Evolutionary conservation across 2,113 vertebrate species (phyloP).

Genomic region (Bos indicus): DNA sequence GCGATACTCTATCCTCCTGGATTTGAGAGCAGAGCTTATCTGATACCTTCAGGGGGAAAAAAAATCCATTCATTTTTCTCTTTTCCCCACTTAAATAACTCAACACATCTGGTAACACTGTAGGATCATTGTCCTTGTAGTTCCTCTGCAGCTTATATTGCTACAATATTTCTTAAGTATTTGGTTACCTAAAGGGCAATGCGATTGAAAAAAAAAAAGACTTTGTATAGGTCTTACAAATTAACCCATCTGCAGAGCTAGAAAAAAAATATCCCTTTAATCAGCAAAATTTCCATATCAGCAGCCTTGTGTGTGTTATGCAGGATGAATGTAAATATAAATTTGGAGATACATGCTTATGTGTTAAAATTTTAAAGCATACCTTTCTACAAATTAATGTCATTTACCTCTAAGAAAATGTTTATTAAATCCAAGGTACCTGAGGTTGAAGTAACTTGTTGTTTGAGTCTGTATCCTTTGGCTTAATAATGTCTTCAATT

Average conservation of each 20-base stretch:
- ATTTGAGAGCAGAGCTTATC: constrained; percentile 97
- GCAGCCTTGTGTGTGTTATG: constrained; percentile 49
- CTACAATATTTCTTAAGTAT: constrained; percentile 94
- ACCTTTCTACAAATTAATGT: constrained; percentile 50
- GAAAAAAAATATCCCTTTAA: constrained; percentile 74
- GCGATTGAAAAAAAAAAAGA: constrained; percentile 72
- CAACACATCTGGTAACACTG: constrained; percentile 99
- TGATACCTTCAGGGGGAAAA: constrained; percentile 89
- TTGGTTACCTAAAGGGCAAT: constrained; percentile 91
- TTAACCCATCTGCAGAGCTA: constrained; percentile 77
- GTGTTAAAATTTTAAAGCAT: constrained; percentile 52
- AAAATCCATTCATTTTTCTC: constrained; percentile 84
- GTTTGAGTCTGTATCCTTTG: constrained; percentile 75
- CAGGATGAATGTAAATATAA: constrained; percentile 45
- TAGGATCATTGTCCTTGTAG: constrained; percentile 96
- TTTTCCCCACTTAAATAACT: constrained; percentile 90
- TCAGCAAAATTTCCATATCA: constrained; percentile 74
- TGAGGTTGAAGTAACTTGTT: constrained; percentile 75
- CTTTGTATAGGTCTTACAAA: constrained; percentile 81
- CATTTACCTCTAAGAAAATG: constrained; percentile 69
- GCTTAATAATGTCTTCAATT: constrained; percentile 79
- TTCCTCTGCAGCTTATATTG: constrained; percentile 88
- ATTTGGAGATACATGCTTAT: constrained; percentile 26
- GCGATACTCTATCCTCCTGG: constrained; percentile 93
- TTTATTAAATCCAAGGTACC: constrained; percentile 75